Conservation (phyloP, 2,797 vertebrate species). For the Acanthurus leucopareius region DNA sequence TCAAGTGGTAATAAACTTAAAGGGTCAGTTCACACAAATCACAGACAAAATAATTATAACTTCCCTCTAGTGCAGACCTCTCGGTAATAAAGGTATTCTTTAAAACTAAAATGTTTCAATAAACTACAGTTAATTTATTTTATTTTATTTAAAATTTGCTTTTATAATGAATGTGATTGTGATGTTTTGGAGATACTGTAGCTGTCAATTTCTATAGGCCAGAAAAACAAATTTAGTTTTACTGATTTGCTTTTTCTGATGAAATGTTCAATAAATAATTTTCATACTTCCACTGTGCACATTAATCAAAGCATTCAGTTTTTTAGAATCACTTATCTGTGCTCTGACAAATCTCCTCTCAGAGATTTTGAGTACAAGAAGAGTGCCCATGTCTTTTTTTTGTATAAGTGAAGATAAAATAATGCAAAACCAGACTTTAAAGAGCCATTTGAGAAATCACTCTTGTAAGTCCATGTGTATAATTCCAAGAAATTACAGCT, state of each 20-base stretch:
- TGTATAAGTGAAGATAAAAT: neutral
- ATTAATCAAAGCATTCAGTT: neutral
- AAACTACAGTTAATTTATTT: neutral
- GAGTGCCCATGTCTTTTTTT: too few species aligned
- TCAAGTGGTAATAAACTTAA: neutral
- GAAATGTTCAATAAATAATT: neutral
- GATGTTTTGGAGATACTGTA: neutral
- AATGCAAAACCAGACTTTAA: neutral
- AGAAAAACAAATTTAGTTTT: neutral
- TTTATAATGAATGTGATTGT: neutral
- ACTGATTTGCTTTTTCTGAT: neutral
- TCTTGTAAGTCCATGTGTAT: neutral
- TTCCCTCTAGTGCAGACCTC: too few species aligned
- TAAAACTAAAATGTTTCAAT: neutral
- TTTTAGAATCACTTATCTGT: neutral
- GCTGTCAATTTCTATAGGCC: neutral
- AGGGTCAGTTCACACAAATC: neutral
- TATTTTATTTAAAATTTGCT: neutral
- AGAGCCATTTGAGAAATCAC: neutral
- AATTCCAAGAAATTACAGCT: neutral
- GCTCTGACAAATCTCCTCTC: neutral
- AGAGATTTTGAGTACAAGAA: too few species aligned
- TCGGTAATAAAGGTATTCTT: neutral
- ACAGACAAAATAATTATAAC: neutral
- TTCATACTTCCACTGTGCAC: neutral